Evolutionary conservation across 1,140 invertebrate species (phyloP).

Genomic region (Euura saliciscinereae): DNA sequence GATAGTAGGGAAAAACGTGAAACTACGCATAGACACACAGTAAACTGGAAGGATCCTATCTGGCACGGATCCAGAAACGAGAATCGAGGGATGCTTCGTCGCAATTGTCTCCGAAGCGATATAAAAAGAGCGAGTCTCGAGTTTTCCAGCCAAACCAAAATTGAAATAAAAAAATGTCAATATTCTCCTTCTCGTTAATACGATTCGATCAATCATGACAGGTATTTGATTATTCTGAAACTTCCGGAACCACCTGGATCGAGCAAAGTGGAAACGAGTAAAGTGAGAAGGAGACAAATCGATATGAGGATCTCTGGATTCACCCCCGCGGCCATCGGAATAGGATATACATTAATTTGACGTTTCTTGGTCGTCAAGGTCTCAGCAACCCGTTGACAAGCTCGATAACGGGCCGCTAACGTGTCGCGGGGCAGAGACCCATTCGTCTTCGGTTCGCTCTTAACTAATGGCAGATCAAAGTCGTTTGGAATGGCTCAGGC

Average conservation of each 20-base stretch:
- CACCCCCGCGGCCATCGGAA: no score
- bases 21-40: no score
- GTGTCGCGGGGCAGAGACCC: neutral
- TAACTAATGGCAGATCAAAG: conserved; percentile 7
- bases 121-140: neutral
- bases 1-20: neutral
- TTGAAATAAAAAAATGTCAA: no score
- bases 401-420: conserved; percentile 12
- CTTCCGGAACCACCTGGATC: no score
- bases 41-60: neutral
- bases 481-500: neutral
- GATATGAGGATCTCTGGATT: no score
- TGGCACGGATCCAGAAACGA: neutral
- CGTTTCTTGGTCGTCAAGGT: neutral
- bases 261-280: no score
- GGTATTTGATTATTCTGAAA: no score
- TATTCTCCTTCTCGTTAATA: no score
- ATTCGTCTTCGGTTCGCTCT: conserved; percentile 8
- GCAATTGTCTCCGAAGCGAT: neutral
- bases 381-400: conserved; percentile 3
- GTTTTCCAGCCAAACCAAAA: no score
- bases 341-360: no score
- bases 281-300: no score
- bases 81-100: neutral
- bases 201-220: no score